These are phyloP conservation scores for Peromyscus aztecus DNA, from an alignment of 2,797 vertebrate genomes.

Conservation along the genomic window DNA sequence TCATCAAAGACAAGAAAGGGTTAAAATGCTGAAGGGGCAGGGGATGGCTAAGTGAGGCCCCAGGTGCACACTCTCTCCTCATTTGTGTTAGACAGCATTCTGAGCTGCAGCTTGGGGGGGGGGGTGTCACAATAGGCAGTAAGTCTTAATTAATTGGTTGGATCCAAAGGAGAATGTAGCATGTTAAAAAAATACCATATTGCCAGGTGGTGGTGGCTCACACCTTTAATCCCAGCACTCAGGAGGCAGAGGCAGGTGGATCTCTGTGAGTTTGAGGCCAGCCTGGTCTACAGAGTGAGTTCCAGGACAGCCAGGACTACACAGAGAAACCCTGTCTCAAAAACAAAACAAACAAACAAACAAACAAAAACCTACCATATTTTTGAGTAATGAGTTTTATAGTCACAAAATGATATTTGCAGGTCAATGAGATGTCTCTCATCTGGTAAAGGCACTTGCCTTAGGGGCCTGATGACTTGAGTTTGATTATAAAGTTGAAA, in stretches of 20 bases:
- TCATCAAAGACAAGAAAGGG: not conserved
- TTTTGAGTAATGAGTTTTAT: not conserved
- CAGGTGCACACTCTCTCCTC: not conserved
- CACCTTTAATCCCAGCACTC: not conserved
- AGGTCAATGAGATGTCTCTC: not conserved
- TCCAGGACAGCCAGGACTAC: not conserved
- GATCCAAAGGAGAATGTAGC: conserved; percentile 9
- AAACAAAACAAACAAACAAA: not conserved
- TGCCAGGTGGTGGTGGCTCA: not conserved
- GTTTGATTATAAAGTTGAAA: not conserved
- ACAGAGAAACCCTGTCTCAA: not conserved
- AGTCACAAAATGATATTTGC: conserved; percentile 34
- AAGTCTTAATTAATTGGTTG: conserved; percentile 13
- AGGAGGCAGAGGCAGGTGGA: not conserved
- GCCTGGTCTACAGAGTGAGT: not conserved
- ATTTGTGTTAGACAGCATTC: not conserved
- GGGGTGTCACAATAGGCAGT: not conserved
- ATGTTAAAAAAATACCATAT: conserved; percentile 44
- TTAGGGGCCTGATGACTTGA: not conserved
- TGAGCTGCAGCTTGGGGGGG: not conserved
- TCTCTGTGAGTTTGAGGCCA: not conserved
- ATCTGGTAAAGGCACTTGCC: too few species aligned
- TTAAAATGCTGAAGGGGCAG: not conserved
- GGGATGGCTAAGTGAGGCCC: not conserved
- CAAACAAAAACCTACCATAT: not conserved